phyloP scores from a whole-genome alignment of 2,113 vertebrate genomes.

The Oreochromis tanganicae region DNA sequence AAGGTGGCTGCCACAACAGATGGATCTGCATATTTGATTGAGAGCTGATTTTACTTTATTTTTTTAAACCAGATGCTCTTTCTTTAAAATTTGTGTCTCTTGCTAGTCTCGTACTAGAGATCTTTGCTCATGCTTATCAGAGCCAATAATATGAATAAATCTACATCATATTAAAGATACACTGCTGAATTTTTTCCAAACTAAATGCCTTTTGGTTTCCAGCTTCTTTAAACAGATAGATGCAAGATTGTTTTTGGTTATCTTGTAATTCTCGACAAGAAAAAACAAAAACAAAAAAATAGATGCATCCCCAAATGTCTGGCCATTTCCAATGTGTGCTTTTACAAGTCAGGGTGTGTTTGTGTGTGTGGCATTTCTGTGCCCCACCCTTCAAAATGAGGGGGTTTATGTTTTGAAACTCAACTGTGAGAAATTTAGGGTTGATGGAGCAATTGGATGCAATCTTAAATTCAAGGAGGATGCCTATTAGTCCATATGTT shows the following conservation, averaged over 20 bases:
- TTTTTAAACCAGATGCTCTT: neutral
- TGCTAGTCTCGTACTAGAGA: neutral
- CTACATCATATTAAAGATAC: neutral
- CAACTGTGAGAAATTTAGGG: neutral
- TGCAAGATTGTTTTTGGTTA: neutral
- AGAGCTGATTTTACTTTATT: neutral
- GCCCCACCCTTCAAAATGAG: neutral
- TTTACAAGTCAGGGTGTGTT: neutral
- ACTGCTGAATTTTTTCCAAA: neutral
- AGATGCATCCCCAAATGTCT: neutral
- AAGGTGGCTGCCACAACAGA: neutral
- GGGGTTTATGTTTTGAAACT: neutral
- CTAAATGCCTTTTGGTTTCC: neutral
- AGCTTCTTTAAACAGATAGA: neutral
- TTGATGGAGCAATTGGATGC: neutral
- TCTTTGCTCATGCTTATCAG: neutral
- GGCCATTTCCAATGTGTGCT: neutral
- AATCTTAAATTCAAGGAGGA: neutral
- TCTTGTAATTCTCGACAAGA: rapidly evolving
- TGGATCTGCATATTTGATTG: neutral
- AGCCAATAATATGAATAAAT: neutral
- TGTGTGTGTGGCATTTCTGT: neutral
- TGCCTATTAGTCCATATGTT: neutral
- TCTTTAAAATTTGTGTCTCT: neutral
- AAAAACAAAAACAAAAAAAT: neutral